Evolutionary conservation across 2,888 invertebrate species (phyloP).

Genomic region (Cerastoderma edule): DNA sequence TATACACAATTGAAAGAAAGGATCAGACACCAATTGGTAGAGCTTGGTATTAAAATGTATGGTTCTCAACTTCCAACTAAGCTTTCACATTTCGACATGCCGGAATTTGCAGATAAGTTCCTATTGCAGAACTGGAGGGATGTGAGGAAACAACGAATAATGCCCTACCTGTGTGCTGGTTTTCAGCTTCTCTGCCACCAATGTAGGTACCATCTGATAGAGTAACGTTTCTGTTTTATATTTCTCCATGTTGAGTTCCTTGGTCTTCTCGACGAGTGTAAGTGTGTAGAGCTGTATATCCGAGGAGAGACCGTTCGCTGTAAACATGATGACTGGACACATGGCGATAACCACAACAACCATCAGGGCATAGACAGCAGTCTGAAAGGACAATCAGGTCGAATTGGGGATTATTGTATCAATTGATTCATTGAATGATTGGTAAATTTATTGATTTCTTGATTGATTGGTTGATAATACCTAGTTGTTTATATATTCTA

Average conservation of each 20-base stretch:
- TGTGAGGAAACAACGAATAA: background rate
- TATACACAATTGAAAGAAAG: too few species aligned
- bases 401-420: too few species aligned
- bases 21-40: too few species aligned
- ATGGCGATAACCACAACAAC: slow-evolving; percentile 73
- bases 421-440: too few species aligned
- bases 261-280: slow-evolving; percentile 73
- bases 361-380: slow-evolving; percentile 88
- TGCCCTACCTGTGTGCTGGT: slow-evolving; percentile 57
- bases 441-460: too few species aligned
- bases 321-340: slow-evolving; percentile 75
- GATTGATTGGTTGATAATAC: too few species aligned
- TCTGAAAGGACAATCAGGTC: slow-evolving; percentile 26
- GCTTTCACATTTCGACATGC: too few species aligned
- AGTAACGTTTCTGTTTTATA: slow-evolving; percentile 69
- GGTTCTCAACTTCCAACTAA: too few species aligned
- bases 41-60: too few species aligned
- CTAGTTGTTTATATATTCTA: too few species aligned
- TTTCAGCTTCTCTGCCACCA: slow-evolving; percentile 73
- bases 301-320: slow-evolving; percentile 64
- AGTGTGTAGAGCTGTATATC: slow-evolving; percentile 78
- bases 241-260: slow-evolving; percentile 70
- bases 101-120: too few species aligned
- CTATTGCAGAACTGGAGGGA: too few species aligned
- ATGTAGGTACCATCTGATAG: slow-evolving; percentile 75